Base-by-base conservation (phyloP, 2,113 vertebrate species). In the Halcyon senegalensis region DNA sequence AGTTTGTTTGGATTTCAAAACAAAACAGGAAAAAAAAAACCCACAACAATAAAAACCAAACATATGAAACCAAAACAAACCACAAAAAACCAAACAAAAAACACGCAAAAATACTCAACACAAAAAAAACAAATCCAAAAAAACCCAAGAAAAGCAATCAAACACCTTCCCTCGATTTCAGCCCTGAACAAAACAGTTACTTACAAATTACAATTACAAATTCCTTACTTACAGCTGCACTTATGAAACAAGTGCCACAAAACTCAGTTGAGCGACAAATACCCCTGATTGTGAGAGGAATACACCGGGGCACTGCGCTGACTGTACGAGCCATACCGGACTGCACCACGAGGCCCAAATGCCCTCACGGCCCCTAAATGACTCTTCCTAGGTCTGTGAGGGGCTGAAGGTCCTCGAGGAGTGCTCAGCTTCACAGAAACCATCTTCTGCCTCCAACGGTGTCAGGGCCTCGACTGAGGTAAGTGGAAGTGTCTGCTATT, bases 251-350 rank as follows among this genome's bases (percentile, higher is more conserved):
- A 41, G 21, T 33, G 48, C 30, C 25, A 39, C 3, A 13, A 59
- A 81, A 66, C 73, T 81, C 62, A 77, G 28, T 62, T 67, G 58
- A 67, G 13, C 41, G 35, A 43, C 12, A 84, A 66, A 62, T 68
- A 31, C 76, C 35, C 28, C 13, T 37, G 30, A 39, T 27, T 51
- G 41, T 2, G 7, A 33, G 46, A 70, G 18, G 50, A 63, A 46
- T 25, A 20, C 16, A 33, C 5, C 1, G 1, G 77, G 50, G n/a
- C 20, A 8, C 44, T 10, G 4, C 1, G 1, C 11, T 16, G 16
- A 8, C 8, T 18, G 28, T 7, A 48, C 24, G 53, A 58, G 18
- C 51, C 62, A 27, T 3, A n/a, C 17, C 1, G 2, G 23, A 16
- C 11, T 46, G 35, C 30, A 82, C 27, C 64, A 46, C 0, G 1